A percentile compares a stretch with the other conserved stretches of the same genome.
Conservation (phyloP, 2,797 vertebrate species). For the Oryzias sinensis region DNA sequence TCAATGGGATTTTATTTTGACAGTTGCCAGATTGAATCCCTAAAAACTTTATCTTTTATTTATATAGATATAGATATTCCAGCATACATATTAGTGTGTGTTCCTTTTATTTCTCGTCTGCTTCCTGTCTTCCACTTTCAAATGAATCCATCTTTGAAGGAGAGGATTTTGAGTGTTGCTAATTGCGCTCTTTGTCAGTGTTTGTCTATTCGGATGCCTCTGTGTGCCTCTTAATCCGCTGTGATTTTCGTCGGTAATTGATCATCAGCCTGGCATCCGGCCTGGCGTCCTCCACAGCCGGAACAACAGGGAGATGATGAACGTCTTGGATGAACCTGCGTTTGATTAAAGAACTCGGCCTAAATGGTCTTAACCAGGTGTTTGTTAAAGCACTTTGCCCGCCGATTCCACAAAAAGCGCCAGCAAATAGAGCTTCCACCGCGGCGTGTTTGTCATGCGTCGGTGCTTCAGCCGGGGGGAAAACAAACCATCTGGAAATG, state of each 20-base stretch:
- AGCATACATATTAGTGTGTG: constrained; percentile 2
- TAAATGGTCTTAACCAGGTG: constrained; percentile 30
- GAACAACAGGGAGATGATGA: constrained; percentile 57
- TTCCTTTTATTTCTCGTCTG: constrained; percentile 24
- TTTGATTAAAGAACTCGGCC: constrained; percentile 47
- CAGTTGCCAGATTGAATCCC: too few relatives aligned
- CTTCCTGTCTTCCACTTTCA: not conserved
- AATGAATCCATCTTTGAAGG: constrained; percentile 41
- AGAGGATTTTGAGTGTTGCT: constrained; percentile 50
- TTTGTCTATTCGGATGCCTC: constrained; percentile 47
- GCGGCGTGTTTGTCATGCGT: constrained; percentile 2
- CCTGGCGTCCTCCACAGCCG: constrained; percentile 43
- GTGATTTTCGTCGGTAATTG: constrained; percentile 52
- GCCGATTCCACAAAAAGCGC: constrained; percentile 14
- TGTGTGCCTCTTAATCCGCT: constrained; percentile 50
- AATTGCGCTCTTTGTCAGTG: constrained; percentile 47
- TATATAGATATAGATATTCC: too few relatives aligned
- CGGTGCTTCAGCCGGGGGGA: constrained; percentile 32
- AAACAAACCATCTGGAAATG: constrained; percentile 35
- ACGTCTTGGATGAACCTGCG: constrained; percentile 49
- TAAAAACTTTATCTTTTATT: too few relatives aligned
- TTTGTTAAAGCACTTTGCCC: constrained; percentile 21
- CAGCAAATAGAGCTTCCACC: not conserved
- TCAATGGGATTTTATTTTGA: too few relatives aligned
- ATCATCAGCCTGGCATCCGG: constrained; percentile 59